Conservation (phyloP, 2,888 invertebrate genomes). For the Caenorhabditis sp. region DNA sequence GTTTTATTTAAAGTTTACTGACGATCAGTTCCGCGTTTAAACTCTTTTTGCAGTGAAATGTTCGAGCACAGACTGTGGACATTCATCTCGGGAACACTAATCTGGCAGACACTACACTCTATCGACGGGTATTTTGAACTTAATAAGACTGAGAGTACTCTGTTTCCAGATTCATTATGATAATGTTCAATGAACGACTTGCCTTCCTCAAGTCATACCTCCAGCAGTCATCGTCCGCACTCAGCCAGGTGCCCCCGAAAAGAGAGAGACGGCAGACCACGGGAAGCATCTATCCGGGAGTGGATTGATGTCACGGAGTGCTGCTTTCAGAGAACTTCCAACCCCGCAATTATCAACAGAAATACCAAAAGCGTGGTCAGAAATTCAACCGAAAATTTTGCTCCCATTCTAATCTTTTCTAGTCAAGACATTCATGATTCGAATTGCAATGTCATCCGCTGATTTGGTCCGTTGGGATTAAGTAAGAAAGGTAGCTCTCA, state of each 20-base stretch:
- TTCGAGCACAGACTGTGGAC: conserved; percentile 19
- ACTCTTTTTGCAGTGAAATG: background rate
- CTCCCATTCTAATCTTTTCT: no score
- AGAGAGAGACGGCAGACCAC: background rate
- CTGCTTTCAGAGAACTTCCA: no score
- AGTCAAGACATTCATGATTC: no score
- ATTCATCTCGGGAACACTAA: conserved; percentile 36
- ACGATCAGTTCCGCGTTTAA: background rate
- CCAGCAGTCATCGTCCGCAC: background rate
- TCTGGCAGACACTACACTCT: conserved; percentile 32
- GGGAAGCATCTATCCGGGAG: background rate
- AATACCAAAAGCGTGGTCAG: no score
- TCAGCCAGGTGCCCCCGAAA: background rate
- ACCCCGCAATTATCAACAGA: no score
- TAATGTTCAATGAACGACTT: conserved; percentile 21
- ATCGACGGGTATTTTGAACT: conserved; percentile 23
- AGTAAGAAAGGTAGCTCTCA: no score
- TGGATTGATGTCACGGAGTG: no score
- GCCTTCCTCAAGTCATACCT: conserved; percentile 2
- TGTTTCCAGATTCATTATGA: conserved; percentile 17
- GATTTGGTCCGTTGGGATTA: no score
- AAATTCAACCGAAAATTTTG: no score
- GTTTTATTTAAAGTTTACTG: conserved; percentile 6
- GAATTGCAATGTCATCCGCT: no score
- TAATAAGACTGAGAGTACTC: background rate